phyloP scores from a whole-genome alignment of 2,113 vertebrate genomes.

The Neopipo cinnamomea region DNA sequence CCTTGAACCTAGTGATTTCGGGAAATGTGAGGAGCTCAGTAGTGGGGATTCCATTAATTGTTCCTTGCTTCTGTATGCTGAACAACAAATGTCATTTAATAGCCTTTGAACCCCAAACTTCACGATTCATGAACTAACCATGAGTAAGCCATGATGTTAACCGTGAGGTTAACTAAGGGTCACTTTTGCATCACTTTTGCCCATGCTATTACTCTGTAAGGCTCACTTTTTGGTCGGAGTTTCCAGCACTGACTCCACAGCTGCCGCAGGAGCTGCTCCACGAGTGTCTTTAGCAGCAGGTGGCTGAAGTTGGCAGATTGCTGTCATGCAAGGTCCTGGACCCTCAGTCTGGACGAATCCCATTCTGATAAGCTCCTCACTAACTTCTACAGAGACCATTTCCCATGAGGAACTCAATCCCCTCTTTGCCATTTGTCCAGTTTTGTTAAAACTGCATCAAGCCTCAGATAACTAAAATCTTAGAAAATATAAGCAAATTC shows the following conservation, averaged over 20 bases:
- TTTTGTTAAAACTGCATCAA: neutral
- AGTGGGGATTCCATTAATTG: neutral
- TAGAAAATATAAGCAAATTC: neutral
- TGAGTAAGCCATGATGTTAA: neutral
- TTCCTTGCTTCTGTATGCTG: neutral
- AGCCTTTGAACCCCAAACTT: neutral
- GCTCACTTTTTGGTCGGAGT: neutral
- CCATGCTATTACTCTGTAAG: neutral
- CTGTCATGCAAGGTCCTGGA: accelerated
- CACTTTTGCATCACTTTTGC: neutral
- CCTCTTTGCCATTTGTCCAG: neutral
- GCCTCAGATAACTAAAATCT: neutral
- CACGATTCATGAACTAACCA: neutral
- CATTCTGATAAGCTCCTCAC: neutral
- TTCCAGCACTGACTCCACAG: neutral
- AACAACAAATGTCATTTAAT: neutral
- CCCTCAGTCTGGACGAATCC: neutral
- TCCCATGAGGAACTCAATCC: neutral
- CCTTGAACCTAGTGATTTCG: neutral
- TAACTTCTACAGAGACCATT: neutral
- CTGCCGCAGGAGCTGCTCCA: neutral
- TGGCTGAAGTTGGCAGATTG: neutral
- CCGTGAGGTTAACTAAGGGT: neutral
- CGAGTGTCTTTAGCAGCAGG: neutral
- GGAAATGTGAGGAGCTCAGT: neutral